These are phyloP conservation scores for Hydropsyche tenuis DNA, from an alignment of 1,140 invertebrate genomes.

Conservation along the genomic window DNA sequence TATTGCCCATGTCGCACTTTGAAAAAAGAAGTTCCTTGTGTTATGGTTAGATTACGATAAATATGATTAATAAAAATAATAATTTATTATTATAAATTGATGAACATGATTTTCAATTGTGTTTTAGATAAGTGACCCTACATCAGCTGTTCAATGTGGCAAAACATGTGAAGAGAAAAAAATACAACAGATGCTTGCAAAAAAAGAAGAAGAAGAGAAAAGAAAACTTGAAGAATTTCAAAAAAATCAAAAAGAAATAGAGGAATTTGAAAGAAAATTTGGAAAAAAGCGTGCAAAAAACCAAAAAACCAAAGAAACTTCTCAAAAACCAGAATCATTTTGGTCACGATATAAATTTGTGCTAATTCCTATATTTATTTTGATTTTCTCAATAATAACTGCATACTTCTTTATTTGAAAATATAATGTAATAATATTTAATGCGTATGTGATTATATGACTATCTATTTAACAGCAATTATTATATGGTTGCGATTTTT, in stretches of 20 bases:
- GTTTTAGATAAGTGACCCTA: constrained; percentile 50
- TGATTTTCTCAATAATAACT: not conserved
- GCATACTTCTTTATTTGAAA: too few relatives aligned
- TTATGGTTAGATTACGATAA: constrained; percentile 55
- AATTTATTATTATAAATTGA: not conserved
- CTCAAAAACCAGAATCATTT: constrained; percentile 9
- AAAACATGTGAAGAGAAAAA: constrained; percentile 66
- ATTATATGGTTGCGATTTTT: too few relatives aligned
- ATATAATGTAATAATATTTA: too few relatives aligned
- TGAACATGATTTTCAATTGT: not conserved
- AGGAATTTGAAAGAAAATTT: constrained; percentile 77
- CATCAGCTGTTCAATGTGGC: constrained; percentile 68
- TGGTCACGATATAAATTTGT: constrained; percentile 17
- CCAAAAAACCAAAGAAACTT: constrained; percentile 52
- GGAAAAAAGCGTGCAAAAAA: constrained; percentile 65
- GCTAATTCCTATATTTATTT: not conserved
- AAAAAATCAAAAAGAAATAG: constrained; percentile 72
- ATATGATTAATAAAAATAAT: not conserved
- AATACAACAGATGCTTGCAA: constrained; percentile 61
- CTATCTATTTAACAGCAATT: too few relatives aligned
- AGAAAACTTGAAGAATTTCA: constrained; percentile 67
- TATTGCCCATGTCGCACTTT: constrained; percentile 80
- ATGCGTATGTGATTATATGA: too few relatives aligned
- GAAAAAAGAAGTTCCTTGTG: constrained; percentile 80
- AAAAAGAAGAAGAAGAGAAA: constrained; percentile 63